Evolutionary conservation across 2,888 invertebrate species (phyloP), one percentile per base, ranked within the genome.

Genomic region (Agrypnus murinus): DNA sequence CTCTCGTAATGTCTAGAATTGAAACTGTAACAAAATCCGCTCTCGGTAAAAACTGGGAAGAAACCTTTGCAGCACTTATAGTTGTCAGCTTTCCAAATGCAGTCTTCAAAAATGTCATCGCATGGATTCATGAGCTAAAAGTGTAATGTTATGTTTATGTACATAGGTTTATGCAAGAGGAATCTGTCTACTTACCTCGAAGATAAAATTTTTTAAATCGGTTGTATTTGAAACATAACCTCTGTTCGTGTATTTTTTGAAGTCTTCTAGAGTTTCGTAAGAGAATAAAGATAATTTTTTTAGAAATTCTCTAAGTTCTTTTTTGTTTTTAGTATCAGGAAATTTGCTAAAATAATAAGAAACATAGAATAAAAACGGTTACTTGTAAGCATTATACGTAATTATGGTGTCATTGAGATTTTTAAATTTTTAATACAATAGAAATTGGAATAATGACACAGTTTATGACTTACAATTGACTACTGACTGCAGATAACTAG

Each of bases 11-110:
- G 89, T 74, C 87, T 84, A 0, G 90, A 89, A 81, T 94, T 94
- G 80, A 93, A 93, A 9, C 90, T 88, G 79, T 91, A 93, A 80
- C 93, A 93, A 79, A 91, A 91, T 1, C 93, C 93, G 83, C 89
- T 89, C 83, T 93, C 93, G 0, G 93, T 93, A 76, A 92, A 92
- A n/a, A 92, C 88, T 0, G 92, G 91, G 65, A 88, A 86, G 58
- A 93, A 89, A 67, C 89, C 86, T 14, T 89, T 87, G 78, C 93
- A 92, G 79, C 93, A 93, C 72, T 88, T 87, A 68, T 90, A 88
- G 0, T 87, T 84, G 77, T 90, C 89, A n/a, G 90, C 90, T 78
- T 92, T 92, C 87, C 91, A 93, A 76, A 88, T 88, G 80, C 93
- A 93, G 25, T 88, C 87, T 36, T 86, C 85, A 65, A 92, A 88